Evolutionary conservation across 2,113 vertebrate genomes (phyloP).

Genomic region (Tragelaphus strepsiceros): DNA sequence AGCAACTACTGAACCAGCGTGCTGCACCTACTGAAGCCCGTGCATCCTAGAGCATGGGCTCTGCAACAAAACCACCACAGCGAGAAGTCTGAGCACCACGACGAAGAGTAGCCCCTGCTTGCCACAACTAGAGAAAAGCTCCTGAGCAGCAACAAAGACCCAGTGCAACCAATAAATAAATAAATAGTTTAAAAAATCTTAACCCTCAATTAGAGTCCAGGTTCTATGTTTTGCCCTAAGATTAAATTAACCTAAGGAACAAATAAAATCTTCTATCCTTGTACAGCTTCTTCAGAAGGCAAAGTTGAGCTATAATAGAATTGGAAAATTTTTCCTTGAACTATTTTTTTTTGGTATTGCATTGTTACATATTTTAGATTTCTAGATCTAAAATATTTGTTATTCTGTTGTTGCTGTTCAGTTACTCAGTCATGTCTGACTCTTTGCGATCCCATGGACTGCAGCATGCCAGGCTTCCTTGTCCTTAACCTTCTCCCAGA

Average conservation of each 20-base stretch:
- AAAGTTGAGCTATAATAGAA: not conserved
- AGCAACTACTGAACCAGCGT: not conserved
- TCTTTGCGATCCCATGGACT: not conserved
- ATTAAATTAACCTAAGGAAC: not conserved
- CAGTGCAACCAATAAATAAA: not conserved
- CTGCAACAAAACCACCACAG: not conserved
- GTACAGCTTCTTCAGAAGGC: not conserved
- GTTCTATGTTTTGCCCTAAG: not conserved
- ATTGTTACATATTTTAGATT: not conserved
- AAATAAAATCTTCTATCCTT: not conserved
- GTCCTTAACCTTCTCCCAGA: not conserved
- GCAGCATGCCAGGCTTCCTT: not conserved
- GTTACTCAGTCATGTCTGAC: not conserved
- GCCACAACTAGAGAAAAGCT: not conserved
- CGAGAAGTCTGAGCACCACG: not conserved
- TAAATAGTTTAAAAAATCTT: not conserved
- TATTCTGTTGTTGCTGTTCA: not conserved
- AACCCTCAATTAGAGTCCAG: not conserved
- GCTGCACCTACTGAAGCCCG: not conserved
- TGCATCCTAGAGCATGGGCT: not conserved
- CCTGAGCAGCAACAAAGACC: not conserved
- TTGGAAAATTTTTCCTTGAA: conserved; percentile 3
- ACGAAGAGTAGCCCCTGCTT: not conserved
- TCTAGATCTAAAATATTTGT: not conserved
- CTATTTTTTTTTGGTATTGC: not conserved